phyloP scores from a whole-genome alignment of 2,888 invertebrate species.

The Drosophila anceps region DNA sequence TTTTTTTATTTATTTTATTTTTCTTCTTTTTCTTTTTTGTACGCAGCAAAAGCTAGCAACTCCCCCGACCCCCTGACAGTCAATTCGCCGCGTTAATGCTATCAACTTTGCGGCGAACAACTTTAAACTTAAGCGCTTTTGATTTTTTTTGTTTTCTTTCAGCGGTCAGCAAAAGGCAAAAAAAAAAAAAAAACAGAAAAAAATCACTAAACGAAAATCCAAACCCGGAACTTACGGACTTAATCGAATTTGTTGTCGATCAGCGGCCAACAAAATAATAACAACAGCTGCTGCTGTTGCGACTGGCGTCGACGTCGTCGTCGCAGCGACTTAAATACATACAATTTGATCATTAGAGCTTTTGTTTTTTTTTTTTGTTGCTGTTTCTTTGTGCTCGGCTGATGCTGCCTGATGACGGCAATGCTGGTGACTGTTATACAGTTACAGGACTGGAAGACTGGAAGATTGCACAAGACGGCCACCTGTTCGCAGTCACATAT shows the following conservation, averaged over 20 bases:
- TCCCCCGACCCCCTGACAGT: not conserved
- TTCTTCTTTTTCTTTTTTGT: slow-evolving; percentile 33
- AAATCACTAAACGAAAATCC: slow-evolving; percentile 72
- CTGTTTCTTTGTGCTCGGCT: slow-evolving; percentile 9
- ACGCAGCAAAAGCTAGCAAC: slow-evolving; percentile 43
- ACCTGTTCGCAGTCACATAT: slow-evolving; percentile 7
- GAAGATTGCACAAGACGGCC: no score
- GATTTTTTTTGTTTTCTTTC: slow-evolving; percentile 6
- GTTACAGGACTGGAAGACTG: slow-evolving; percentile 28
- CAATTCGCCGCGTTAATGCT: slow-evolving; percentile 35
- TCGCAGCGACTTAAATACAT: slow-evolving; percentile 41
- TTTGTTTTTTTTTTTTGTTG: slow-evolving; percentile 14
- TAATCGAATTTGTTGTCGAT: slow-evolving; percentile 81
- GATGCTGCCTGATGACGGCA: slow-evolving; percentile 59
- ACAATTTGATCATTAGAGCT: slow-evolving; percentile 43
- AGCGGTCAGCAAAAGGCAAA: slow-evolving; percentile 41
- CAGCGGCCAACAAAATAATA: slow-evolving; percentile 51
- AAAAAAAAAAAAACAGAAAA: slow-evolving; percentile 42
- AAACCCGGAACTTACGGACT: slow-evolving; percentile 76
- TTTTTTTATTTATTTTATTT: slow-evolving; percentile 26
- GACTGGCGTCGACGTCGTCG: slow-evolving; percentile 42
- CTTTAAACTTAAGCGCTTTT: slow-evolving; percentile 54
- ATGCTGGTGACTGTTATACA: slow-evolving; percentile 37
- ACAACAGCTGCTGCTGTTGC: slow-evolving; percentile 32
- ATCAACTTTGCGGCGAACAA: slow-evolving; percentile 45